Conservation (phyloP, 2,888 invertebrate species). For the Eubasilissa splendida region DNA sequence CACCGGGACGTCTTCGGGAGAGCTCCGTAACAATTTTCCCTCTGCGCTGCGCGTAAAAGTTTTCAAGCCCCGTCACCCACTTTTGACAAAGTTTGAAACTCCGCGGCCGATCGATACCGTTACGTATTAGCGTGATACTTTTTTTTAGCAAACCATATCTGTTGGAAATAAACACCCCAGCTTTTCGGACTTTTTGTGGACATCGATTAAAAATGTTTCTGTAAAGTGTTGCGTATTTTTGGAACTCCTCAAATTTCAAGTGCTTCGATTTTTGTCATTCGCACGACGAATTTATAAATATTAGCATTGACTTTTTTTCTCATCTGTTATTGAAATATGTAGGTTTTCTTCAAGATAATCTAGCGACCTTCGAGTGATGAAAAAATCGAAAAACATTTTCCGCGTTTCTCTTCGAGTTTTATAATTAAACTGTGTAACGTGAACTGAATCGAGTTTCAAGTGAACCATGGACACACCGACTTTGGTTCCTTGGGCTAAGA, state of each 20-base stretch:
- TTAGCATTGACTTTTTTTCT: too few relatives aligned
- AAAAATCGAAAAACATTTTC: not conserved
- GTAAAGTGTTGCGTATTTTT: slow-evolving; percentile 14
- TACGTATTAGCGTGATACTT: slow-evolving; percentile 36
- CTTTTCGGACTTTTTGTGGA: slow-evolving; percentile 26
- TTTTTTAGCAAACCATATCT: not conserved
- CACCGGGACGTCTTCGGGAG: slow-evolving; percentile 37
- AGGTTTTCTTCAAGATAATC: too few relatives aligned
- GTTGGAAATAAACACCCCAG: slow-evolving; percentile 10
- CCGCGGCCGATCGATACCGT: slow-evolving; percentile 48
- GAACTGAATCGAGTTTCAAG: slow-evolving; percentile 39
- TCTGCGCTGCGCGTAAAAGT: slow-evolving; percentile 47
- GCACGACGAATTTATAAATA: not conserved
- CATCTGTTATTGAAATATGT: too few relatives aligned
- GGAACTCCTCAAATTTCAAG: not conserved
- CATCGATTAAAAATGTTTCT: not conserved
- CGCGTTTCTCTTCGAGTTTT: slow-evolving; percentile 12
- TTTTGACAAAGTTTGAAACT: slow-evolving; percentile 50
- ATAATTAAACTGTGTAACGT: slow-evolving; percentile 27
- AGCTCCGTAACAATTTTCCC: slow-evolving; percentile 22
- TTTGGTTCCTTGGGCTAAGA: slow-evolving; percentile 57
- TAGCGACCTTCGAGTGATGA: not conserved
- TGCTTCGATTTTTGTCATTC: not conserved
- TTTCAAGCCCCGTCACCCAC: slow-evolving; percentile 53
- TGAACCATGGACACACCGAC: slow-evolving; percentile 63